Conservation (phyloP, 2,113 vertebrate genomes). For the Cephalopterus ornatus region DNA sequence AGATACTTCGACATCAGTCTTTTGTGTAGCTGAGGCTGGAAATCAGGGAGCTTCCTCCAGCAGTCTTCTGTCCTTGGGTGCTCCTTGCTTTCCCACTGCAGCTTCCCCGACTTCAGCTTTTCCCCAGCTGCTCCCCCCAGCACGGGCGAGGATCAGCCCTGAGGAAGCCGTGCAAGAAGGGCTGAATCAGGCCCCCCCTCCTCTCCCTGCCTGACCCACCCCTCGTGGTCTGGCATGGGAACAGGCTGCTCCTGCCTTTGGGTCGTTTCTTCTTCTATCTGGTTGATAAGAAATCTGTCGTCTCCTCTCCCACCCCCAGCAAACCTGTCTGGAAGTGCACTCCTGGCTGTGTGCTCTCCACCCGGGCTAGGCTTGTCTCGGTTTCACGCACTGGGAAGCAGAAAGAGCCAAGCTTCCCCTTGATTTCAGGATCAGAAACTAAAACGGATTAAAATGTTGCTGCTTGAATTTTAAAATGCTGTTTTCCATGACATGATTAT, state of each 20-base stretch:
- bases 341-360: not conserved
- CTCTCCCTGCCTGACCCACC: not conserved
- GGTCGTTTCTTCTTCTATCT: not conserved
- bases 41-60: not conserved
- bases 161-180: not conserved
- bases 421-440: not conserved
- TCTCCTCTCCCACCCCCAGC: not conserved
- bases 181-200: rapidly evolving
- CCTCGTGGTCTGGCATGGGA: rapidly evolving
- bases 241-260: not conserved
- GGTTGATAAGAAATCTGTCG: not conserved
- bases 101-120: not conserved
- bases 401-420: not conserved
- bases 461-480: not conserved
- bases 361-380: not conserved
- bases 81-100: rapidly evolving
- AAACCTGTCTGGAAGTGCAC: not conserved
- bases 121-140: not conserved
- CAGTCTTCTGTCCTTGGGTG: not conserved
- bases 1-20: not conserved
- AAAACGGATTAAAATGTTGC: not conserved
- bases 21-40: rapidly evolving
- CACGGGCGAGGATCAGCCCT: not conserved
- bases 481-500: slow-evolving; percentile 57
- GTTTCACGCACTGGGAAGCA: not conserved